Evolutionary conservation across 2,888 invertebrate genomes (phyloP), one percentile per base, ranked within the genome.

Genomic region (Hemaris fuciformis): DNA sequence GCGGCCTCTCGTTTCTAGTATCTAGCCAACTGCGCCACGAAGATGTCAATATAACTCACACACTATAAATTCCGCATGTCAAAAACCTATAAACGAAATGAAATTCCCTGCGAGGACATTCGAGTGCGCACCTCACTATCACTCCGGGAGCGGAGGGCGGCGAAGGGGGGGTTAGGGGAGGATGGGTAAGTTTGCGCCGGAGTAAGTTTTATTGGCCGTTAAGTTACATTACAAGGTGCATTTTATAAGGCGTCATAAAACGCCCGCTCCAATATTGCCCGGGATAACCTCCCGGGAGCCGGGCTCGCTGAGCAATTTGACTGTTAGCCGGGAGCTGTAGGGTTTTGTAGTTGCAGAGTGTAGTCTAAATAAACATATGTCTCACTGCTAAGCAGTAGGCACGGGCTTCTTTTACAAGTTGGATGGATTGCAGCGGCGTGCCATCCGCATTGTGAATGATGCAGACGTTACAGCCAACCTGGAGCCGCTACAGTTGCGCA

Each of bases 201-300:
- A 53, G 53, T 27, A 31, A 31, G 53, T 53, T 27, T 53, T 53
- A 53, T 53, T 53, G 53, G 31, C 18, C 53, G 53, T 53, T 53
- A 53, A 53, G 31, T 53, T 7, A 53, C 53, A 53, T 53, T 31
- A 53, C 53, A 53, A 31, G 53, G 53, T 53, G 53, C 53, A 53
- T 53, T 53, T 53, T 53, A 53, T 53, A 53, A 53, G 53, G 18
- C 31, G 31, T 18, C 53, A 18, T 31, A 53, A 53, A 53, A 53
- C 15, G 15, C 8, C 48, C 25, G n/a, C 18, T 7, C 6, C 31
- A 31, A 53, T 53, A 31, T 53, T 53, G 45, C 13, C n/a, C n/a
- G 45, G 7, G n/a, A 6, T 13, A 31, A 25, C 31, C 15, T 53
- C 53, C 18, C 18, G 3, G 31, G 27, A 27, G 15, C 4, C 38